A percentile compares a stretch with the other conserved stretches of the same genome.
Conservation (phyloP, 2,888 invertebrate genomes). For the Tyria jacobaeae region DNA sequence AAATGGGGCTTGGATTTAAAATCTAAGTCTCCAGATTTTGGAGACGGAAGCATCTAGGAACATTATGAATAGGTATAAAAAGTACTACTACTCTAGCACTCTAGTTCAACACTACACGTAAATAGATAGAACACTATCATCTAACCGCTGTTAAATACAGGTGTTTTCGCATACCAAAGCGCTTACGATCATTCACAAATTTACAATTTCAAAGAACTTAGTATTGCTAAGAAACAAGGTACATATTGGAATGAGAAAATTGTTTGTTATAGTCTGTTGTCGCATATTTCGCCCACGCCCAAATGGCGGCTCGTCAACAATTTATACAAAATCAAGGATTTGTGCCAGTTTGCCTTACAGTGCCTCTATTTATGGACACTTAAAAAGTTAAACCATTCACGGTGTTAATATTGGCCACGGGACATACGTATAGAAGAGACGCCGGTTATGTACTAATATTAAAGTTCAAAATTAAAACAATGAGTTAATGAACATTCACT, state of each 20-base stretch:
- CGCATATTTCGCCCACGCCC: conserved; percentile 79
- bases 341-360: conserved; percentile 63
- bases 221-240: conserved; percentile 62
- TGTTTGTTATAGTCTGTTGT: conserved; percentile 58
- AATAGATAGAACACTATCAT: conserved; percentile 57
- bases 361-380: conserved; percentile 45
- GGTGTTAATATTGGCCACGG: conserved; percentile 36
- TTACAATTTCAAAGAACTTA: conserved; percentile 56
- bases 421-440: conserved; percentile 16
- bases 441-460: conserved; percentile 14
- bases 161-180: conserved; percentile 73
- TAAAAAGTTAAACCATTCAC: conserved; percentile 51
- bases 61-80: neutral
- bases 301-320: conserved; percentile 70
- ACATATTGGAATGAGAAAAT: conserved; percentile 62
- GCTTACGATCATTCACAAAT: conserved; percentile 61
- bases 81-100: conserved; percentile 17
- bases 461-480: conserved; percentile 23
- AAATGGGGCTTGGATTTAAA: neutral
- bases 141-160: conserved; percentile 68
- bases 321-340: conserved; percentile 81
- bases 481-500: conserved; percentile 19
- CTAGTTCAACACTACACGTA: conserved; percentile 17
- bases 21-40: neutral
- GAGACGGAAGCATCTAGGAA: conserved; percentile 1